Evolutionary conservation across 1,140 invertebrate species (phyloP).

Genomic region (Danaus plexippus): DNA sequence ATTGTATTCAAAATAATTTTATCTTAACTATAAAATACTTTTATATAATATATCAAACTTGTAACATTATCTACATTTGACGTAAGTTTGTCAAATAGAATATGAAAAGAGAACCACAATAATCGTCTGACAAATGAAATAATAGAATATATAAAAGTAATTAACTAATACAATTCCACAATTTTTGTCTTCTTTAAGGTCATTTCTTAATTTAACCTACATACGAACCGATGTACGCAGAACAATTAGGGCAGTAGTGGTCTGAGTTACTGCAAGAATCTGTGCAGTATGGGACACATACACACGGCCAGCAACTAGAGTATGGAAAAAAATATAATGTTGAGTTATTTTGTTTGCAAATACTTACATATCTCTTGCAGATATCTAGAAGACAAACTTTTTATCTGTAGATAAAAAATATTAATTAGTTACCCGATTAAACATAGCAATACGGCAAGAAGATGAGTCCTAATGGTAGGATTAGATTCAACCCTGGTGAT

Average conservation of each 20-base stretch:
- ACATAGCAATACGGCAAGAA: slow-evolving; percentile 73
- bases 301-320: slow-evolving; percentile 74
- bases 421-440: slow-evolving; percentile 64
- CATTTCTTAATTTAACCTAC: slow-evolving; percentile 1
- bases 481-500: slow-evolving; percentile 64
- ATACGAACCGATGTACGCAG: slow-evolving; percentile 31
- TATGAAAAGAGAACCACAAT: no score
- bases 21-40: no score
- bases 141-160: no score
- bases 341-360: neutral
- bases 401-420: neutral
- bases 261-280: slow-evolving; percentile 76
- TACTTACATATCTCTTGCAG: slow-evolving; percentile 1
- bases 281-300: slow-evolving; percentile 77
- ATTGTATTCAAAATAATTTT: no score
- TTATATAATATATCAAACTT: no score
- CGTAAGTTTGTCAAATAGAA: no score
- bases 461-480: slow-evolving; percentile 72
- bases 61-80: no score
- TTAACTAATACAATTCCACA: no score
- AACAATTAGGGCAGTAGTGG: slow-evolving; percentile 79
- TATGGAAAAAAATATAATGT: slow-evolving; percentile 31
- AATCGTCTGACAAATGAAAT: no score
- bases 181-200: neutral
- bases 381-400: neutral